phyloP scores from a whole-genome alignment of 2,113 vertebrate genomes.

The Oreochromis spilurus region DNA sequence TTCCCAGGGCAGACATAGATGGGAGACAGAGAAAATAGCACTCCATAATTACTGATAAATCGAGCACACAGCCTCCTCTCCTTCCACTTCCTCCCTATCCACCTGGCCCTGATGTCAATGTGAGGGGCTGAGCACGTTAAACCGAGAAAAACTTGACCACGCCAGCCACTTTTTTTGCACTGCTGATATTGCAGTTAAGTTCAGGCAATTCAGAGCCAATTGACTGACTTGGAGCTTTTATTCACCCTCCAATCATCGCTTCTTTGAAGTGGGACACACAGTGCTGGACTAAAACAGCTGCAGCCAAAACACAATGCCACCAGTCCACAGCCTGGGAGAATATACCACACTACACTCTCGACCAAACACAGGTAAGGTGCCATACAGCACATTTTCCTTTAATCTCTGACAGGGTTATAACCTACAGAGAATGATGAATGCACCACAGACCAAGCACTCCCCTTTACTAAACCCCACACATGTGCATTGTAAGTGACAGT shows the following conservation, averaged over 20 bases:
- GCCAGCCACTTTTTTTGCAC: slow-evolving; percentile 38
- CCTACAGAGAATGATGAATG: slow-evolving; percentile 6
- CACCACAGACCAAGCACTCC: background rate
- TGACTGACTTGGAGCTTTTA: slow-evolving; percentile 65
- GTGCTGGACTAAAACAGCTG: slow-evolving; percentile 32
- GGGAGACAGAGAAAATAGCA: slow-evolving; percentile 68
- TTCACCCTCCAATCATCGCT: slow-evolving; percentile 47
- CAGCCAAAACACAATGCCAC: slow-evolving; percentile 45
- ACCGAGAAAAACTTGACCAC: slow-evolving; percentile 45
- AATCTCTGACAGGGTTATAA: slow-evolving; percentile 22
- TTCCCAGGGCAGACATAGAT: slow-evolving; percentile 57
- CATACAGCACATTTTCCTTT: background rate
- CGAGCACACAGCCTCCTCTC: slow-evolving; percentile 52
- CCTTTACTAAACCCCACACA: background rate
- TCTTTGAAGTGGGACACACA: slow-evolving; percentile 43
- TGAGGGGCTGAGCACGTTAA: slow-evolving; percentile 57
- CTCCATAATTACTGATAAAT: slow-evolving; percentile 77
- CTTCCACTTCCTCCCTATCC: slow-evolving; percentile 51
- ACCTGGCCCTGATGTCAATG: slow-evolving; percentile 63
- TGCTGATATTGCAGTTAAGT: slow-evolving; percentile 74
- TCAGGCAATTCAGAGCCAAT: slow-evolving; percentile 61
- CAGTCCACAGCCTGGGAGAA: slow-evolving; percentile 16
- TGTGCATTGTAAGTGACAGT: slow-evolving; percentile 2
- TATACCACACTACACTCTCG: background rate
- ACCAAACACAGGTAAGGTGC: slow-evolving; percentile 11